Percentiles rank a stretch among this genome's conserved stretches.
Conservation (phyloP, 2,888 invertebrate genomes). For the Aproaerema taeniolella region DNA sequence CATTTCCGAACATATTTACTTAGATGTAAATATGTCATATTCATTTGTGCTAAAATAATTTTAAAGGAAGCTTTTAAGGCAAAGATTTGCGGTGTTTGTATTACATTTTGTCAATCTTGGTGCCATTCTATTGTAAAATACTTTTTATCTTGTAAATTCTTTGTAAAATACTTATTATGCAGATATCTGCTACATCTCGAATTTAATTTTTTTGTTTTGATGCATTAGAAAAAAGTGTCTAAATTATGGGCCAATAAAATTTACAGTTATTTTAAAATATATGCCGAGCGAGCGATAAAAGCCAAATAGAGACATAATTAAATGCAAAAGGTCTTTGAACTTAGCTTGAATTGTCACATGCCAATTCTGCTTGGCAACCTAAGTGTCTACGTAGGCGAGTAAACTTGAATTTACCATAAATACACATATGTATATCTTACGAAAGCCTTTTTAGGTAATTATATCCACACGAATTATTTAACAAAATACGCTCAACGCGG, state of each 20-base stretch:
- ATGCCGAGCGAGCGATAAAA: slow-evolving; percentile 23
- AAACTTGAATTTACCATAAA: too few relatives aligned
- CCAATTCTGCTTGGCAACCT: too few relatives aligned
- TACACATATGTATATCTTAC: slow-evolving; percentile 22
- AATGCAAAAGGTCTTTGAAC: slow-evolving; percentile 47
- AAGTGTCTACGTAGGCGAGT: slow-evolving; percentile 42
- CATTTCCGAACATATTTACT: background rate
- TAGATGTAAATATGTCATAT: background rate
- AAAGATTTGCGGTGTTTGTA: background rate
- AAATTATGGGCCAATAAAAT: slow-evolving; percentile 10
- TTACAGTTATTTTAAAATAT: too few relatives aligned
- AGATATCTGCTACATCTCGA: too few relatives aligned
- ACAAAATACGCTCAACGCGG: too few relatives aligned
- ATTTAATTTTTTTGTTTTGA: too few relatives aligned
- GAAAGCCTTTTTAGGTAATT: slow-evolving; percentile 15
- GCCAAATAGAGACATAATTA: too few relatives aligned
- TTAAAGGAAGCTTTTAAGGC: background rate
- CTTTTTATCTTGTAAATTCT: too few relatives aligned
- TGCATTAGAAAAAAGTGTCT: too few relatives aligned
- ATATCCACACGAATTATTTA: too few relatives aligned
- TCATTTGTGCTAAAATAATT: too few relatives aligned
- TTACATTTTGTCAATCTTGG: slow-evolving; percentile 23
- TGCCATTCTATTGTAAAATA: slow-evolving; percentile 30
- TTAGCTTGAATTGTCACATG: slow-evolving; percentile 32
- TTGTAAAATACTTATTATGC: too few relatives aligned